Percentiles rank a stretch among this genome's conserved stretches.
These are phyloP conservation scores for Megathymus violae DNA, from an alignment of 1,140 invertebrate species.

Conservation along the genomic window DNA sequence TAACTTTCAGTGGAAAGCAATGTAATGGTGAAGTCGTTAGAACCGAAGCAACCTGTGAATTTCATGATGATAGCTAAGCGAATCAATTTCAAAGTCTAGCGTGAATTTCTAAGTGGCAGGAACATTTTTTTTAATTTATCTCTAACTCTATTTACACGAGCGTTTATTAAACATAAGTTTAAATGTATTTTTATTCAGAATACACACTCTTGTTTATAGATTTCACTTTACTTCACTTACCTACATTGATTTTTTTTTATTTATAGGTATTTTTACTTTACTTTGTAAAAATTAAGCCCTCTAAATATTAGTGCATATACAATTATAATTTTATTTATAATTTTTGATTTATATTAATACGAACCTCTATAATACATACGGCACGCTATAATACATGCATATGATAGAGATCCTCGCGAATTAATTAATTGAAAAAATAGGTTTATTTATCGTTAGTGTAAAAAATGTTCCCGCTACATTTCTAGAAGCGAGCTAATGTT, in stretches of 20 bases:
- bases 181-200: not conserved
- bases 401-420: not conserved
- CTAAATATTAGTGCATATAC: no score
- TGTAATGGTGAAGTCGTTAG: conserved; percentile 26
- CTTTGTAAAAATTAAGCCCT: no score
- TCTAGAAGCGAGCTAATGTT: conserved; percentile 55
- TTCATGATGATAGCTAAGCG: conserved; percentile 33
- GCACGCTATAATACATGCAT: not conserved
- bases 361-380: no score
- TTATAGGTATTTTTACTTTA: no score
- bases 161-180: not conserved
- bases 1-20: conserved; percentile 25
- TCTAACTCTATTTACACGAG: not conserved
- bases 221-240: not conserved
- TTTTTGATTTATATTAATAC: no score
- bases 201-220: not conserved
- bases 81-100: conserved; percentile 40
- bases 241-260: not conserved
- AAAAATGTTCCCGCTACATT: conserved; percentile 61
- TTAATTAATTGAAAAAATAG: not conserved
- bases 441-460: not conserved
- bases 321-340: no score
- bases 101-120: conserved; percentile 45
- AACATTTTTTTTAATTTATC: conserved; percentile 44
- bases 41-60: conserved; percentile 18